Percentiles rank a stretch among this genome's conserved stretches.
Evolutionary conservation across 2,113 vertebrate species (phyloP).

Genomic region (Syrrhaptes paradoxus): DNA sequence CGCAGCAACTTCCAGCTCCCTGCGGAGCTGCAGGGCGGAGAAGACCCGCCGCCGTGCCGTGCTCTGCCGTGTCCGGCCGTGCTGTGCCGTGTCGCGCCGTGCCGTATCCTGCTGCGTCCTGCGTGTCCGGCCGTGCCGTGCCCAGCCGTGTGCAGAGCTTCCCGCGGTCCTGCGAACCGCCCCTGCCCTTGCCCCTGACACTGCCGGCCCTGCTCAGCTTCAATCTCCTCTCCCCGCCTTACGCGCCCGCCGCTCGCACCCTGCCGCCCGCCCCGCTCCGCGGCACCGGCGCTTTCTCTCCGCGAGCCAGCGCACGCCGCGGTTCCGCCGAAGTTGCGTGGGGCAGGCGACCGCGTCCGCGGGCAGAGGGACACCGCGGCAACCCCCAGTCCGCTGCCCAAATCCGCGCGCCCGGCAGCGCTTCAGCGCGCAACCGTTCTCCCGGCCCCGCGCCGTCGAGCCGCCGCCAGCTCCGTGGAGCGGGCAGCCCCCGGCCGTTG

Average conservation of each 20-base stretch:
- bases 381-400: not conserved
- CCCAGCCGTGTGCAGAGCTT: too few relatives aligned
- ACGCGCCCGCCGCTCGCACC: not conserved
- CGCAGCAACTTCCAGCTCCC: not conserved
- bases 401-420: not conserved
- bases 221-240: too few relatives aligned
- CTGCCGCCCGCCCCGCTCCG: not conserved
- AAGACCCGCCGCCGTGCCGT: not conserved
- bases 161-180: not conserved
- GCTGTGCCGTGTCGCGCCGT: too few relatives aligned
- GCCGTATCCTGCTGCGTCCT: too few relatives aligned
- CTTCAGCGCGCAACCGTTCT: not conserved
- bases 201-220: not conserved
- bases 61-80: not conserved
- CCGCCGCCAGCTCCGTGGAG: not conserved
- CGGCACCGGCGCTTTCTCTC: not conserved
- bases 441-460: not conserved
- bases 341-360: not conserved
- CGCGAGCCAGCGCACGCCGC: not conserved
- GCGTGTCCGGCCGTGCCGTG: not conserved
- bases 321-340: conserved; percentile 15
- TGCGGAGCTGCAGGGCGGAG: not conserved
- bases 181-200: not conserved
- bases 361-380: too few relatives aligned
- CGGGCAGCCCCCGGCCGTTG: not conserved